Evolutionary conservation across 2,797 vertebrate genomes (phyloP).

Genomic region (Cottoperca gobio): DNA sequence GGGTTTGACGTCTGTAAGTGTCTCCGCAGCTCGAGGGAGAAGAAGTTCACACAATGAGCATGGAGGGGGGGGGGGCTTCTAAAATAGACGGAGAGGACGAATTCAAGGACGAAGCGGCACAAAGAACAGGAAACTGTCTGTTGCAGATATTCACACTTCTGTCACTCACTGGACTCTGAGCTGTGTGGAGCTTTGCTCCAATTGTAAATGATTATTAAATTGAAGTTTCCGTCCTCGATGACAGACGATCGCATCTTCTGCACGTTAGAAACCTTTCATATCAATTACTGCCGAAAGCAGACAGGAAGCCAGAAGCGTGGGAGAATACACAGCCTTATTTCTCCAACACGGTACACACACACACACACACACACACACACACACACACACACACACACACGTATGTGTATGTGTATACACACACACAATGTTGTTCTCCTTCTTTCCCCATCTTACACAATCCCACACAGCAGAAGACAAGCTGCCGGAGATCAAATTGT

Average conservation of each 20-base stretch:
- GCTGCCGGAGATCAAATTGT: conserved; percentile 43
- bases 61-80: background rate
- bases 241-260: background rate
- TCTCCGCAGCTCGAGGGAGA: conserved; percentile 7
- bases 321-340: background rate
- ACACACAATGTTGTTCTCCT: background rate
- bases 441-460: conserved; percentile 13
- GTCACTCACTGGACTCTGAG: no score
- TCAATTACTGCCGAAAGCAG: background rate
- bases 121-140: conserved; percentile 18
- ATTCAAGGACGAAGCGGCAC: conserved; percentile 37
- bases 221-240: no score
- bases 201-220: no score
- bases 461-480: conserved; percentile 35
- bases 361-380: no score
- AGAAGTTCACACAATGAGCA: conserved; percentile 30
- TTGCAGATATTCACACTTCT: conserved; percentile 49
- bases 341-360: background rate
- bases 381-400: conserved; percentile 4
- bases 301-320: background rate
- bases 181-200: no score
- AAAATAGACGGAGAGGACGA: conserved; percentile 28
- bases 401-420: conserved; percentile 4
- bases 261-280: background rate
- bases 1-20: conserved; percentile 41